A percentile compares a stretch with the other conserved stretches of the same genome.
Conservation (phyloP, 2,888 invertebrate genomes). For the Sisyra terminalis region DNA sequence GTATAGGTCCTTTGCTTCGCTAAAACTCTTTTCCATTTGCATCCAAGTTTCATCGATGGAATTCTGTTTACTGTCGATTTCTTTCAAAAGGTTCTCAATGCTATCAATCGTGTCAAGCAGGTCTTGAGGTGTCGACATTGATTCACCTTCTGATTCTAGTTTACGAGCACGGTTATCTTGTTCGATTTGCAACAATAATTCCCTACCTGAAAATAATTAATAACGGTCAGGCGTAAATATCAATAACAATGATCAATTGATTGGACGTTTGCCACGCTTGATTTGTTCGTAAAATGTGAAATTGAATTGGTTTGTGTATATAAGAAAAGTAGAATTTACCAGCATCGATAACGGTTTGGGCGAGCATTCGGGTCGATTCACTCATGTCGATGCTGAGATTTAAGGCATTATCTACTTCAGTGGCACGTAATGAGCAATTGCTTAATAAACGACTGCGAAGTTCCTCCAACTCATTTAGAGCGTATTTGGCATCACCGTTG, state of each 20-base stretch:
- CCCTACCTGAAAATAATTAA: slow-evolving; percentile 21
- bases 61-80: slow-evolving; percentile 39
- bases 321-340: slow-evolving; percentile 19
- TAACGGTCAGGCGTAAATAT: neutral
- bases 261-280: neutral
- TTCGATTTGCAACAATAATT: slow-evolving; percentile 27
- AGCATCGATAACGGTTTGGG: slow-evolving; percentile 30
- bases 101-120: slow-evolving; percentile 38
- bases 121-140: slow-evolving; percentile 38
- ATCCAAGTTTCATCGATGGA: slow-evolving; percentile 42
- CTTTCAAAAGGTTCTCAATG: slow-evolving; percentile 36
- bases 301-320: neutral
- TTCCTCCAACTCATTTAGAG: slow-evolving; percentile 41
- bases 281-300: slow-evolving; percentile 3
- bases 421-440: slow-evolving; percentile 30
- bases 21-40: slow-evolving; percentile 37
- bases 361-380: slow-evolving; percentile 29
- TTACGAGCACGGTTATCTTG: slow-evolving; percentile 25
- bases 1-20: slow-evolving; percentile 40
- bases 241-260: slow-evolving; percentile 7
- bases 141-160: slow-evolving; percentile 23
- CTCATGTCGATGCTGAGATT: slow-evolving; percentile 35
- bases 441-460: slow-evolving; percentile 37
- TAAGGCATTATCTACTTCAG: slow-evolving; percentile 37
- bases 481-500: slow-evolving; percentile 38